These are phyloP conservation scores for Heliconius hewitsoni DNA, from an alignment of 1,140 invertebrate species.

Conservation along the genomic window DNA sequence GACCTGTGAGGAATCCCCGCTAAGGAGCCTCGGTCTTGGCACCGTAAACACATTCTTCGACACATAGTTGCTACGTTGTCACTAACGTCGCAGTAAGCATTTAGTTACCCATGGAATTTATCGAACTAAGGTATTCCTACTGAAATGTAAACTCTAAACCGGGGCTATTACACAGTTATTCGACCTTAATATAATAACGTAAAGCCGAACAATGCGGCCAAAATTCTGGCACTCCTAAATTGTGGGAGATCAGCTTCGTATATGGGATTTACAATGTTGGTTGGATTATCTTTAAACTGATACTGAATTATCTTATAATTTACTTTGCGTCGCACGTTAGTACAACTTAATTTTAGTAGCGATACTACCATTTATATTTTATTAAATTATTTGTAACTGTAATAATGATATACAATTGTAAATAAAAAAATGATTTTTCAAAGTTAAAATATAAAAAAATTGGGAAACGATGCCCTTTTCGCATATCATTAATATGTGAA, in stretches of 20 bases:
- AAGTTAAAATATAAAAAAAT: not conserved
- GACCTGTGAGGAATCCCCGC: slow-evolving; percentile 47
- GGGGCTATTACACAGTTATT: slow-evolving; percentile 64
- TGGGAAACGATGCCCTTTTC: not conserved
- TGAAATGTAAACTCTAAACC: slow-evolving; percentile 54
- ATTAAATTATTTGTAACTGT: not conserved
- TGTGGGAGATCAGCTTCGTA: slow-evolving; percentile 56
- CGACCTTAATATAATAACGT: slow-evolving; percentile 62
- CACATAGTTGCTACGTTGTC: slow-evolving; percentile 74
- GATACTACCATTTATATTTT: not conserved
- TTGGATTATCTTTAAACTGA: slow-evolving; percentile 48
- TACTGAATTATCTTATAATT: slow-evolving; percentile 36
- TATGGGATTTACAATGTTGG: slow-evolving; percentile 56
- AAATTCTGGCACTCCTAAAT: slow-evolving; percentile 60
- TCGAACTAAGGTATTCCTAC: slow-evolving; percentile 67
- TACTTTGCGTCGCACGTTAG: slow-evolving; percentile 27
- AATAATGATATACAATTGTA: not conserved
- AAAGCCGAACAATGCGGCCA: slow-evolving; percentile 57
- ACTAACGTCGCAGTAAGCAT: slow-evolving; percentile 61
- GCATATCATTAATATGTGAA: not conserved
- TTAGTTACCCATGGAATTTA: slow-evolving; percentile 67
- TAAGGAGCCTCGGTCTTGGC: slow-evolving; percentile 74
- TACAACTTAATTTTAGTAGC: slow-evolving; percentile 18
- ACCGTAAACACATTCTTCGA: slow-evolving; percentile 77
- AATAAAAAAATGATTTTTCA: not conserved